A percentile compares a stretch with the other conserved stretches of the same genome.
Conservation (phyloP, 2,797 vertebrate species). For the Muraenolepis orangiensis region DNA sequence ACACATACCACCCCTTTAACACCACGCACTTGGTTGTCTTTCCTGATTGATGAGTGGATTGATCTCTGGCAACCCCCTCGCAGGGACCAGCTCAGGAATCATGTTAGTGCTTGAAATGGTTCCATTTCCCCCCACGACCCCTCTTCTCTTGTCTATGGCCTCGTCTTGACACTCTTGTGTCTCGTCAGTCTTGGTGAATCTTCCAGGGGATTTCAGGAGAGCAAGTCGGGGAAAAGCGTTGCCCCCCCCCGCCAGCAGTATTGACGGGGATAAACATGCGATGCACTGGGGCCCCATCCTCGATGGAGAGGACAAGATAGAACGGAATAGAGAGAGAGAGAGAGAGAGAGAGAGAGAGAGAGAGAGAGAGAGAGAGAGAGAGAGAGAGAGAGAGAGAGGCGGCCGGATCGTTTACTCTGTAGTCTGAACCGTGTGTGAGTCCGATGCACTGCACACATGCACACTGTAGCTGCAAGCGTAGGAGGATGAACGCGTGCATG, state of each 20-base stretch:
- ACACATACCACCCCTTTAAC: conserved; percentile 17
- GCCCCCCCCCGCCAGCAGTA: conserved; percentile 11
- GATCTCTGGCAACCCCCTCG: conserved; percentile 17
- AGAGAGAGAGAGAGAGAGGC: not conserved
- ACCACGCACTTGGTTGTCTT: conserved; percentile 36
- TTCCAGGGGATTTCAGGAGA: conserved; percentile 20
- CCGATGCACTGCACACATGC: not conserved
- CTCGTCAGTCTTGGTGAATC: not conserved
- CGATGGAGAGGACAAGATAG: conserved; percentile 14
- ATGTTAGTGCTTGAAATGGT: not conserved
- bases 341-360: conserved; percentile 10
- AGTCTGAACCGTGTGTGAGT: not conserved
- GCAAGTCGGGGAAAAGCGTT: conserved; percentile 18
- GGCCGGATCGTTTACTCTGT: not conserved
- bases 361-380: conserved; percentile 16
- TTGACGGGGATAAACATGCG: conserved; percentile 21
- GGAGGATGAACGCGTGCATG: conserved; percentile 37
- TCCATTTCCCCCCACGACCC: not conserved
- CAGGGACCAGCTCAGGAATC: conserved; percentile 11
- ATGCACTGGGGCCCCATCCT: conserved; percentile 11
- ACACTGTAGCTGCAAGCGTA: conserved; percentile 6
- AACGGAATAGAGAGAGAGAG: conserved; percentile 4
- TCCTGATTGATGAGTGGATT: conserved; percentile 57
- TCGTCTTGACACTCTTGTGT: conserved; percentile 3
- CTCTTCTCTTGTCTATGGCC: not conserved